These are phyloP conservation scores for Callithrix jacchus DNA, from an alignment of 2,113 vertebrate genomes.

Conservation along the genomic window DNA sequence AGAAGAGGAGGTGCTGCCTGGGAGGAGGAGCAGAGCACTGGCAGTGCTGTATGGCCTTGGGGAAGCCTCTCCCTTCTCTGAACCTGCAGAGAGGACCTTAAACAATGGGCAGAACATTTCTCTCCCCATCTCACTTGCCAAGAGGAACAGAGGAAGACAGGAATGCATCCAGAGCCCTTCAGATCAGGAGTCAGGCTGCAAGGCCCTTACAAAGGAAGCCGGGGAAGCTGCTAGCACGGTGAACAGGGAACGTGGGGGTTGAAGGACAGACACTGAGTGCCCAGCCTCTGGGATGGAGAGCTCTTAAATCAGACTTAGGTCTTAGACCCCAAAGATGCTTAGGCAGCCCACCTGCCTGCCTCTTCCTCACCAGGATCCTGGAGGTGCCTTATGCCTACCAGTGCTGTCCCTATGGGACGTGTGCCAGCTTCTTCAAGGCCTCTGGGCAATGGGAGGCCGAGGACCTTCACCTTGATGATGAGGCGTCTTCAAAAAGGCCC, in stretches of 20 bases:
- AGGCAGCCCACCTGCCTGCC: not conserved
- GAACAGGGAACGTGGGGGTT: rapidly evolving
- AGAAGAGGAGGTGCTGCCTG: too few species aligned
- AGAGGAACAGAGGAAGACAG: too few species aligned
- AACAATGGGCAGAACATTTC: not conserved
- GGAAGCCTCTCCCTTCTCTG: not conserved
- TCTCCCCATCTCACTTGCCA: not conserved
- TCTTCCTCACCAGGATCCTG: slow-evolving; percentile 85
- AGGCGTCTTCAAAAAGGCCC: slow-evolving; percentile 88
- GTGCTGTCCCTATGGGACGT: slow-evolving; percentile 93
- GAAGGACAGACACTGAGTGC: not conserved
- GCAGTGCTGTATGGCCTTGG: not conserved
- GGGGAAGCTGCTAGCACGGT: rapidly evolving
- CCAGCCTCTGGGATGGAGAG: too few species aligned
- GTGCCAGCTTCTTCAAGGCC: slow-evolving; percentile 86
- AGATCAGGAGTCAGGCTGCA: not conserved
- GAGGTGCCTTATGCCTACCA: slow-evolving; percentile 97
- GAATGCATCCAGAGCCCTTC: not conserved
- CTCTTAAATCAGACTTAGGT: not conserved
- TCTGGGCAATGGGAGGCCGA: slow-evolving; percentile 87
- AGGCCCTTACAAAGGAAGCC: not conserved
- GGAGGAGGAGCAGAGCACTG: not conserved
- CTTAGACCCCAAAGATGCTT: not conserved
- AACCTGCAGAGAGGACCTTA: not conserved
- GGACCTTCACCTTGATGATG: slow-evolving; percentile 84